Evolutionary conservation across 2,888 invertebrate genomes (phyloP).

Genomic region (Cosmia pyralina): DNA sequence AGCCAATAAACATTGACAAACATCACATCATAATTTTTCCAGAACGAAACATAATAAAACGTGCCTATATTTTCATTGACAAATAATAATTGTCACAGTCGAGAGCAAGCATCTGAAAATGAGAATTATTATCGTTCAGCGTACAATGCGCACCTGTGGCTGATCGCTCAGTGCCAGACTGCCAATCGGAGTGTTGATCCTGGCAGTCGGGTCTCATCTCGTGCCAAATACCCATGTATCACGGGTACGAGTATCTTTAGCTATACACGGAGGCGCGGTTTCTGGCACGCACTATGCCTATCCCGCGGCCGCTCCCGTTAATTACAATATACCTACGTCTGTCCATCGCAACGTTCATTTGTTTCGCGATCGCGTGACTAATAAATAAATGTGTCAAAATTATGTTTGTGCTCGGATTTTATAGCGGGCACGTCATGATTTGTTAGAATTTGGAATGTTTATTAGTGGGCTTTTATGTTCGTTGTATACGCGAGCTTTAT

Average conservation of each 20-base stretch:
- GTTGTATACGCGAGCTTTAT: slow-evolving; percentile 10
- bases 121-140: slow-evolving; percentile 38
- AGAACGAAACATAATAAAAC: background rate
- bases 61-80: slow-evolving; percentile 5
- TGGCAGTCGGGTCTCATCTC: slow-evolving; percentile 58
- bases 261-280: slow-evolving; percentile 56
- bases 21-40: background rate
- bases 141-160: slow-evolving; percentile 55
- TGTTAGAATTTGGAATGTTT: slow-evolving; percentile 37
- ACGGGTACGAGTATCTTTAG: slow-evolving; percentile 68
- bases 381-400: slow-evolving; percentile 51
- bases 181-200: slow-evolving; percentile 62
- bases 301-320: slow-evolving; percentile 54
- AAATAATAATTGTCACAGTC: slow-evolving; percentile 25
- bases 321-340: slow-evolving; percentile 60
- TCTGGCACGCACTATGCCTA: slow-evolving; percentile 51
- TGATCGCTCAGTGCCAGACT: slow-evolving; percentile 57
- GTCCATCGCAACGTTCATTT: slow-evolving; percentile 67
- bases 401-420: slow-evolving; percentile 51
- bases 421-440: slow-evolving; percentile 34
- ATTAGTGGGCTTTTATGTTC: slow-evolving; percentile 26
- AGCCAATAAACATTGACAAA: background rate
- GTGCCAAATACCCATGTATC: slow-evolving; percentile 68
- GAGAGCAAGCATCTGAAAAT: slow-evolving; percentile 34
- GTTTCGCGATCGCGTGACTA: slow-evolving; percentile 67